Base-by-base conservation (phyloP, 2,888 invertebrate species). In the Saturnia pavonia region DNA sequence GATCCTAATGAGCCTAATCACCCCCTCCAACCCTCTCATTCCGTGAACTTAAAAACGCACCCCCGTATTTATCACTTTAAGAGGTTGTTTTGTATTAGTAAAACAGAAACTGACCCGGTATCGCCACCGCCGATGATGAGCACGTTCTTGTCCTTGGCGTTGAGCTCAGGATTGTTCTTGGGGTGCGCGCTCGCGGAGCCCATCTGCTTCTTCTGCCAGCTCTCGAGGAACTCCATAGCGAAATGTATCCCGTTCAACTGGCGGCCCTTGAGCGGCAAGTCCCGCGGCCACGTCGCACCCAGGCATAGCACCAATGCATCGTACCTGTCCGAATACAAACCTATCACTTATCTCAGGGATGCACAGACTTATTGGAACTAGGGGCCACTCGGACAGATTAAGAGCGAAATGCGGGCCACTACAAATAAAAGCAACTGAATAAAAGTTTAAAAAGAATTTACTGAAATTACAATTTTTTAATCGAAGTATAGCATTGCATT, bases 191-290 rank as follows among this genome's bases (percentile, higher is more conserved):
- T 77, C 3, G 82, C 67, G 89, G 87, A 75, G 85, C 98, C 98
- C 89, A 97, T 95, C 88, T 99, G 98, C 83, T 97, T 97, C 94
- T 99, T 98, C 93, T 99, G 99, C 97, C 99, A 99, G 72, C 96
- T 96, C 91, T 99, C 99, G 71, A 99, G 95, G 94, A 99, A 99
- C 87, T 97, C 98, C 97, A 99, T 99, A 6, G 99, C 99, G 92
- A 97, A 99, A 93, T 99, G 97, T 80, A 99, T 98, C 72, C 99
- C 99, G 79, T 96, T 95, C 51, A 99, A 93, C 84, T 99, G 96
- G 14, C 99, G 96, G 71, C 99, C 98, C 84, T 97, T 96, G 69
- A 98, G 95, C 0, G 96, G 96, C 73, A 98, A 88, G 92, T 99
- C 99, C 72, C 99, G 95, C 0, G 99, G 99, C 97, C 98, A 99